Percentiles rank a stretch among this genome's conserved stretches.
Evolutionary conservation across 2,113 vertebrate genomes (phyloP).

Genomic region (Pandion haliaetus): DNA sequence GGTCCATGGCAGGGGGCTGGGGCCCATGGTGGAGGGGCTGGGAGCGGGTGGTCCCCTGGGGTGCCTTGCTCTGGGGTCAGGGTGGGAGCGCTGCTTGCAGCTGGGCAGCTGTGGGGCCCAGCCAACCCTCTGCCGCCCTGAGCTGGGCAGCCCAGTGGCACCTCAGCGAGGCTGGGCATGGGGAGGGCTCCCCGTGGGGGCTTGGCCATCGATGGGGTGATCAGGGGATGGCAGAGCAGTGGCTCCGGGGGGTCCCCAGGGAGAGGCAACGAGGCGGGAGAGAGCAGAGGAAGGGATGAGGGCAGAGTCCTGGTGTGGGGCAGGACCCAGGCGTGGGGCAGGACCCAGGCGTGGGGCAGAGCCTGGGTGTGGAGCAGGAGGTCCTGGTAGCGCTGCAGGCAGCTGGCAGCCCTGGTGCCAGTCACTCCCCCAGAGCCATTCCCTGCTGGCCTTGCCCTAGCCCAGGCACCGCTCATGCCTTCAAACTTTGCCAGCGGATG

Average conservation of each 20-base stretch:
- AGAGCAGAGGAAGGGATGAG: neutral
- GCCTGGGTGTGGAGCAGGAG: rapidly evolving
- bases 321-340: neutral
- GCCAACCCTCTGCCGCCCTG: neutral
- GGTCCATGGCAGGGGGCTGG: neutral
- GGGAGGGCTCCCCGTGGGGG: neutral
- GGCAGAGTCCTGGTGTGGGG: neutral
- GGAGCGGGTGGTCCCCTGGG: neutral
- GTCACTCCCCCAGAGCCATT: rapidly evolving
- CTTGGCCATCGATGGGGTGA: rapidly evolving
- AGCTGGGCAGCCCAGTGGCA: neutral
- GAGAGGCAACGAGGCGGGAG: neutral
- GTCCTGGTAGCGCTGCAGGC: neutral
- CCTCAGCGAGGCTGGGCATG: rapidly evolving
- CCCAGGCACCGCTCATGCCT: neutral
- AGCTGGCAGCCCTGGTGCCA: rapidly evolving
- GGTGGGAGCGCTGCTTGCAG: neutral
- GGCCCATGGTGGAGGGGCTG: neutral
- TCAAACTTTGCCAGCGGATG: neutral
- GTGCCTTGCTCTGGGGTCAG: neutral
- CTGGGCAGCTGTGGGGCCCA: neutral
- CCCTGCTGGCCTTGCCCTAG: neutral
- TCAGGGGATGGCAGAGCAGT: neutral
- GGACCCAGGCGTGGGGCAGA: neutral
- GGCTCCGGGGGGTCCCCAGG: rapidly evolving